phyloP scores from a whole-genome alignment of 2,113 vertebrate species.

The Himantopus leucocephalus region DNA sequence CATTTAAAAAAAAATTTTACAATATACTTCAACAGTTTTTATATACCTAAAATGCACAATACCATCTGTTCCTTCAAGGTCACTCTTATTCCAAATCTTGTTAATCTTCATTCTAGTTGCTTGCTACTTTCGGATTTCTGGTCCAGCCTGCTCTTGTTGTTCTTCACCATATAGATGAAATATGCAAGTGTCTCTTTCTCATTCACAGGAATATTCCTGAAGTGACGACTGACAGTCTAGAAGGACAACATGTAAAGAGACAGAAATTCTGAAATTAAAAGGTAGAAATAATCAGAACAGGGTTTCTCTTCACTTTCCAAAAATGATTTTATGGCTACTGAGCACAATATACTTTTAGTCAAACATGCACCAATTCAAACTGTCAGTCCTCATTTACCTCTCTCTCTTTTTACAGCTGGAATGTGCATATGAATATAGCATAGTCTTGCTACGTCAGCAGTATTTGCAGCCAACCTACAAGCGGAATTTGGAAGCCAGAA shows the following conservation, averaged over 20 bases:
- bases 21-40: constrained; percentile 66
- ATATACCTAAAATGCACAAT: constrained; percentile 54
- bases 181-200: constrained; percentile 98
- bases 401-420: constrained; percentile 34
- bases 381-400: constrained; percentile 42
- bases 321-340: background rate
- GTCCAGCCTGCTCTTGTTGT: constrained; percentile 95
- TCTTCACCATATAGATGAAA: constrained; percentile 99
- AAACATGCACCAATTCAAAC: constrained; percentile 8
- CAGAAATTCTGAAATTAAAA: constrained; percentile 7
- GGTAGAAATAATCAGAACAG: background rate
- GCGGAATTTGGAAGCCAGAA: constrained; percentile 52
- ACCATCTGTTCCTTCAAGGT: constrained; percentile 51
- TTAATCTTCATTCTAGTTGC: constrained; percentile 82
- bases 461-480: constrained; percentile 50
- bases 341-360: background rate
- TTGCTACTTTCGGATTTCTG: constrained; percentile 91
- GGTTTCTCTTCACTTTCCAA: background rate
- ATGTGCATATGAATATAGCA: background rate
- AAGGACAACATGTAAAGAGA: constrained; percentile 4
- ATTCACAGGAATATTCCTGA: constrained; percentile 97
- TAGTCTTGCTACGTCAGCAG: constrained; percentile 35
- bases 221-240: constrained; percentile 97
- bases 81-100: background rate
- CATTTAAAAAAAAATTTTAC: constrained; percentile 68